Evolutionary conservation across 2,113 vertebrate species (phyloP).

Genomic region (Terrapene triunguis): DNA sequence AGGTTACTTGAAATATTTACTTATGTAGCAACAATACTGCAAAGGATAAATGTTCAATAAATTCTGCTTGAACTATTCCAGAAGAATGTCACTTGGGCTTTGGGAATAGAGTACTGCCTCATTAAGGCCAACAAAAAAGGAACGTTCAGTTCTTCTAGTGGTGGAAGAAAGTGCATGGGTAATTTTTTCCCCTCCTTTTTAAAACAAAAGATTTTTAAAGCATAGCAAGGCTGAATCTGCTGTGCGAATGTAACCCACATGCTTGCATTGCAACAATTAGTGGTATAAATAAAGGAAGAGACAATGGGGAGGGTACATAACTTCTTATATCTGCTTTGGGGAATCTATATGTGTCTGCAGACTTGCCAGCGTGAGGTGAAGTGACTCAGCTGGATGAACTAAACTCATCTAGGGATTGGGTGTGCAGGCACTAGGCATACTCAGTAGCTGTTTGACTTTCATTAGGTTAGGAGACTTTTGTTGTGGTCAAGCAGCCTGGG

Average conservation of each 20-base stretch:
- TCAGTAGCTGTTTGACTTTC: background rate
- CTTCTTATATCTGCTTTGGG: background rate
- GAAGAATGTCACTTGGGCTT: constrained; percentile 59
- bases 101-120: constrained; percentile 45
- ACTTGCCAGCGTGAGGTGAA: background rate
- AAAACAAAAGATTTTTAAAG: background rate
- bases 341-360: background rate
- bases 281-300: background rate
- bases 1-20: constrained; percentile 33
- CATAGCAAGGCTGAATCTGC: background rate
- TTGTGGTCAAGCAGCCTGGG: background rate
- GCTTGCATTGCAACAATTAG: background rate
- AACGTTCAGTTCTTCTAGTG: constrained; percentile 7
- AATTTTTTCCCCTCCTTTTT: background rate
- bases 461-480: background rate
- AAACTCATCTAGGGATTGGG: background rate
- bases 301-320: background rate
- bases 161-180: background rate
- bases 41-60: constrained; percentile 10
- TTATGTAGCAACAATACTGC: constrained; percentile 16
- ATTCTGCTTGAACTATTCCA: constrained; percentile 19
- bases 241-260: background rate
- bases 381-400: background rate
- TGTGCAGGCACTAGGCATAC: background rate
- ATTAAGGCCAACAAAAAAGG: constrained; percentile 32